These are phyloP conservation scores for Hyalella azteca DNA, from an alignment of 2,888 invertebrate species.

Conservation along the genomic window DNA sequence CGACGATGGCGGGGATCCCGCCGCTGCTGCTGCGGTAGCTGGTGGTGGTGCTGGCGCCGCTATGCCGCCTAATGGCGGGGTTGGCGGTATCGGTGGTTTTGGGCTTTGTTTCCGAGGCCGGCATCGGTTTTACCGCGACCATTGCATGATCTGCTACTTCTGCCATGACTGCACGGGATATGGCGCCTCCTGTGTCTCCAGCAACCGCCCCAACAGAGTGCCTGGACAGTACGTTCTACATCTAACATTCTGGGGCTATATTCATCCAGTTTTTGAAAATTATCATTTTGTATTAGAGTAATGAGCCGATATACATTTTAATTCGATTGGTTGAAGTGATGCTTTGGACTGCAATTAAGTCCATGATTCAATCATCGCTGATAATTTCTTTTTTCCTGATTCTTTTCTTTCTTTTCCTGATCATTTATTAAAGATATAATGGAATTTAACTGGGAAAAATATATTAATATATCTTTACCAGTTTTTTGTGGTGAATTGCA, in stretches of 20 bases:
- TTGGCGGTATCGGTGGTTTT: slow-evolving; percentile 40
- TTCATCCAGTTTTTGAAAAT: no score
- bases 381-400: no score
- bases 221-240: slow-evolving; percentile 79
- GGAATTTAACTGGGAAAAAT: no score
- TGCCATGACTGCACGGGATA: slow-evolving; percentile 95
- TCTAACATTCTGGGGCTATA: no score
- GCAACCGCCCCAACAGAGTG: slow-evolving; percentile 77
- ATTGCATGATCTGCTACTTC: slow-evolving; percentile 87
- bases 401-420: no score
- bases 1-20: slow-evolving; percentile 48
- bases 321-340: not conserved
- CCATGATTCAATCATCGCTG: no score
- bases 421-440: no score
- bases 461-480: no score
- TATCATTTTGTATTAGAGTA: not conserved
- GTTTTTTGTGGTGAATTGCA: no score
- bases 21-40: not conserved
- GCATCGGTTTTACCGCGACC: slow-evolving; percentile 80
- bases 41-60: not conserved
- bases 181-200: slow-evolving; percentile 80
- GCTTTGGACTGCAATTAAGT: not conserved
- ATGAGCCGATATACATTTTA: not conserved
- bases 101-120: slow-evolving; percentile 72
- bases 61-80: not conserved